Conservation (phyloP, 1,140 invertebrate species). For the Plutomurus gul region DNA sequence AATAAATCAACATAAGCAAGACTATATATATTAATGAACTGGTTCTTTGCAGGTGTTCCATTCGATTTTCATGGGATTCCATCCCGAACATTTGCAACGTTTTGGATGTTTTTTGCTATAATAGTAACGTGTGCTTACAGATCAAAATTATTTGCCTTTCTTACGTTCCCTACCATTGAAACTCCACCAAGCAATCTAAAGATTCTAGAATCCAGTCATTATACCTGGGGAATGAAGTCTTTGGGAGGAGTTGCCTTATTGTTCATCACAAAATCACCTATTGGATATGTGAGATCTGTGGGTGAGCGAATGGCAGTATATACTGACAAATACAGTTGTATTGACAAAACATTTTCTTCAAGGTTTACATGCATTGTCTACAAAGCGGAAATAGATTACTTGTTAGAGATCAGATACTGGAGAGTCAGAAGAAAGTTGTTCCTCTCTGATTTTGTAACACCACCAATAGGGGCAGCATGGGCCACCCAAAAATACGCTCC, state of each 20-base stretch:
- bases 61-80: constrained; percentile 13
- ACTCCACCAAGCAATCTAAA: constrained; percentile 42
- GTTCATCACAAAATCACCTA: constrained; percentile 49
- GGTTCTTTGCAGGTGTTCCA: constrained; percentile 23
- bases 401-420: constrained; percentile 48
- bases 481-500: constrained; percentile 49
- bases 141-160: constrained; percentile 49
- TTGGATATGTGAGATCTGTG: constrained; percentile 42
- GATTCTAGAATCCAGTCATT: constrained; percentile 34
- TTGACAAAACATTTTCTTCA: constrained; percentile 42
- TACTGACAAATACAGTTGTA: constrained; percentile 46
- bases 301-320: constrained; percentile 46
- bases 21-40: background rate
- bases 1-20: background rate
- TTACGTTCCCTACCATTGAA: constrained; percentile 48
- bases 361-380: constrained; percentile 50
- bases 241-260: constrained; percentile 47
- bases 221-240: constrained; percentile 48
- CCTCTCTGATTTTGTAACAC: constrained; percentile 50
- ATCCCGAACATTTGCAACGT: constrained; percentile 23
- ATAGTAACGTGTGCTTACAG: constrained; percentile 48
- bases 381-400: constrained; percentile 50
- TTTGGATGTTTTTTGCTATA: constrained; percentile 47
- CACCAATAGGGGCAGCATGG: constrained; percentile 52
- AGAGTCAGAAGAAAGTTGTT: constrained; percentile 43